A percentile compares a stretch with the other conserved stretches of the same genome.
Evolutionary conservation across 2,113 vertebrate genomes (phyloP).

Genomic region (Atherinomorus stipes): DNA sequence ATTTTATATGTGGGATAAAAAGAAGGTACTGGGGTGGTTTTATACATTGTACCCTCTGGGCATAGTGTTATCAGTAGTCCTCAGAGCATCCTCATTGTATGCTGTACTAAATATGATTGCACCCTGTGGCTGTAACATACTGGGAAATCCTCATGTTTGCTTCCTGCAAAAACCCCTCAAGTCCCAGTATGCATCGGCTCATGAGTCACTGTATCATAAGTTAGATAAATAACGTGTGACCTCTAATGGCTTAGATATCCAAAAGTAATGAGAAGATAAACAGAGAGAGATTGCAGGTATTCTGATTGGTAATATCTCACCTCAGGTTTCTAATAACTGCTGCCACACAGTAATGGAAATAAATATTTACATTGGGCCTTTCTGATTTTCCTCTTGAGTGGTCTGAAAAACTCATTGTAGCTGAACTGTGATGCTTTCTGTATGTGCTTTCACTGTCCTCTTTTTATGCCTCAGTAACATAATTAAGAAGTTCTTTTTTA

Average conservation of each 20-base stretch:
- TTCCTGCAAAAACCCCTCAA: not conserved
- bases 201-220: not conserved
- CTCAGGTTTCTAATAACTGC: not conserved
- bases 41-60: not conserved
- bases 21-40: not conserved
- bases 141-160: not conserved
- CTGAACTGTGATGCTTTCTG: not conserved
- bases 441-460: not conserved
- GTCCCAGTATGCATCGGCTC: not conserved
- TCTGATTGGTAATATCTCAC: not conserved
- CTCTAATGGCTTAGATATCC: not conserved
- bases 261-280: no score
- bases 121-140: not conserved
- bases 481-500: not conserved
- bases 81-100: no score
- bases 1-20: not conserved
- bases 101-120: not conserved
- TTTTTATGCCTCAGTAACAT: no score
- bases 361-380: no score
- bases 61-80: no score
- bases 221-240: not conserved
- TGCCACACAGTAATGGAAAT: no score
- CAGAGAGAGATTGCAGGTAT: no score
- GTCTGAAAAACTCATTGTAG: not conserved
- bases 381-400: not conserved